phyloP scores from a whole-genome alignment of 2,113 vertebrate species.

The Saccopteryx leptura region DNA sequence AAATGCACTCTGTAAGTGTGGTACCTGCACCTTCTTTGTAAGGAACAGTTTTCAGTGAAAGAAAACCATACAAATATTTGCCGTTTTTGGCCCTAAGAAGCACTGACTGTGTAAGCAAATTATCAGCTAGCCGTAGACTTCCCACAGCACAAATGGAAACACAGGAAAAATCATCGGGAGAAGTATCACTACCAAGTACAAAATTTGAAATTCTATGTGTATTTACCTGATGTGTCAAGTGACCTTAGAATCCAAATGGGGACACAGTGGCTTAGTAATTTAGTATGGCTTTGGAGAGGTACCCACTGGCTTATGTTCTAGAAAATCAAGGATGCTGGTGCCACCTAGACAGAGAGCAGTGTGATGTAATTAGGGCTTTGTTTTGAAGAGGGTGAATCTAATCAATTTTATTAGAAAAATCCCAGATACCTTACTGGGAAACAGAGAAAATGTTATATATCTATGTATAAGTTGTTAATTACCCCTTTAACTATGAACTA shows the following conservation, averaged over 20 bases:
- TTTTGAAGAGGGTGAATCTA: background rate
- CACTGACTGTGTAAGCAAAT: constrained; percentile 65
- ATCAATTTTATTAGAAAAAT: background rate
- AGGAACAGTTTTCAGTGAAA: constrained; percentile 67
- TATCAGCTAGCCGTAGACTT: constrained; percentile 64
- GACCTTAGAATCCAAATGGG: background rate
- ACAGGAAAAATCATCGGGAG: background rate
- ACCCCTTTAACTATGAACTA: background rate
- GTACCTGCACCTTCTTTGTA: background rate
- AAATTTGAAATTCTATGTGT: background rate
- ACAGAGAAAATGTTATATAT: background rate
- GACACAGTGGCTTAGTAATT: background rate
- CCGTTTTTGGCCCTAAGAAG: constrained; percentile 28
- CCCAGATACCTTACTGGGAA: background rate
- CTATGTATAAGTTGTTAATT: background rate
- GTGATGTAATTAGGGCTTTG: background rate
- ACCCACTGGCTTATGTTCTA: background rate
- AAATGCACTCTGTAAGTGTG: constrained; percentile 24
- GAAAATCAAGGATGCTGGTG: background rate
- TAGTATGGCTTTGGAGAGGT: background rate
- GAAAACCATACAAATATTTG: constrained; percentile 70
- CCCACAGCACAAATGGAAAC: constrained; percentile 64
- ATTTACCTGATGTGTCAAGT: background rate
- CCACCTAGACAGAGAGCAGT: background rate
- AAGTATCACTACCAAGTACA: background rate